Percentiles rank a stretch among this genome's conserved stretches.
Conservation (phyloP, 2,888 invertebrate genomes). For the Lasioglossum malachurum region DNA sequence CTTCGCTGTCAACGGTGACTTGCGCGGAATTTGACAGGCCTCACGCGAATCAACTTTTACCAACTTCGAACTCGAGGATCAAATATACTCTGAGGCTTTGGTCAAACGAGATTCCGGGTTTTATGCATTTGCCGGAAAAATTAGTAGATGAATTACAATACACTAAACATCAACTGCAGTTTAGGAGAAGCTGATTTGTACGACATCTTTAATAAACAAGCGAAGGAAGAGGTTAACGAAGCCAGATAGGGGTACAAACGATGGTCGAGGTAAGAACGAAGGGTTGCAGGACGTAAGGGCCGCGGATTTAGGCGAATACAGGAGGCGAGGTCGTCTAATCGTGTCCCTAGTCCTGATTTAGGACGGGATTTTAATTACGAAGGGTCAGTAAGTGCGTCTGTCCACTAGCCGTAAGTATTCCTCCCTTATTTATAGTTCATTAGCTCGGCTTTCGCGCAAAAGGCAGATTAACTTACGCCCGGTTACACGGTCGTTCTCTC, state of each 20-base stretch:
- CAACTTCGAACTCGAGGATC: not conserved
- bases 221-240: slow-evolving; percentile 16
- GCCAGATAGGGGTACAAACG: not conserved
- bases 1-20: not conserved
- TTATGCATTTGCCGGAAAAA: not conserved
- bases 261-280: slow-evolving; percentile 51
- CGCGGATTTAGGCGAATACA: slow-evolving; percentile 67
- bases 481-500: slow-evolving; percentile 34
- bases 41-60: not conserved
- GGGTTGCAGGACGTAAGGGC: slow-evolving; percentile 61
- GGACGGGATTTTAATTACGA: slow-evolving; percentile 82
- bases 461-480: slow-evolving; percentile 75
- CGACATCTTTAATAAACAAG: not conserved
- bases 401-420: slow-evolving; percentile 72
- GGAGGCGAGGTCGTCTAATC: slow-evolving; percentile 76
- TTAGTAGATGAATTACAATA: not conserved
- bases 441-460: slow-evolving; percentile 74
- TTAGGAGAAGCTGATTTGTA: not conserved
- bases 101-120: not conserved
- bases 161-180: no score
- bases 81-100: not conserved
- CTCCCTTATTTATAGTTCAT: slow-evolving; percentile 81
- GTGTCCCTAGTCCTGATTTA: slow-evolving; percentile 81
- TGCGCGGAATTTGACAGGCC: not conserved
- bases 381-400: slow-evolving; percentile 80